Base-by-base conservation (phyloP, 2,888 invertebrate species). In the Pristionchus arcanus region DNA sequence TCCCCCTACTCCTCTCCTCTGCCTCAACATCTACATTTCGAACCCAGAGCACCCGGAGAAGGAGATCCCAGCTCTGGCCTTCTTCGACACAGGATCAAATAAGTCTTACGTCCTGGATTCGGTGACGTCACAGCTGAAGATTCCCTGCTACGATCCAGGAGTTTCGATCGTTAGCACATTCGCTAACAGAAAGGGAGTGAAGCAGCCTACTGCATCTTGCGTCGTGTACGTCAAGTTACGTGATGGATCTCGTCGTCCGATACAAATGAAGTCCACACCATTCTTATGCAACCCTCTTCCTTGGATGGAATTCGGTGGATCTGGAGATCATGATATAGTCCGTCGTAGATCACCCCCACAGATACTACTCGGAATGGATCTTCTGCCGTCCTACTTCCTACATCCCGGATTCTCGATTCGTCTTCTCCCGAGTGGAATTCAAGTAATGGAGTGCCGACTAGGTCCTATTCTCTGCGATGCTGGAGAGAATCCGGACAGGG, bases 361-460 rank as follows among this genome's bases (percentile, higher is more conserved):
- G 19, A 9, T 87, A 4, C 28, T 87, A 2, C n/a, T 87, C 5
- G 87, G 87, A 87, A 68, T 37, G 66, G 86, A 86, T 86, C 34
- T 42, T 7, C 2, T 87, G 9, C 42, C 31, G 5, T 21, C 31
- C 1, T 13, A 37, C 42, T 87, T 87, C 68, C n/a, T 87, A 15
- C 13, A 21, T 7, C 37, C 34, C 16, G 34, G 42, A 31, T 87
- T 87, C 71, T 68, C 71, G 15, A 87, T 87, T n/a, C 66, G 68
- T 42, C 66, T 19, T 16, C 66, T 42, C 2, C 4, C 31, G 19
- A 16, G 15, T 68, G 87, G 25, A 42, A 37, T 31, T n/a, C 49
- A 53, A 19, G 49, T 87, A 3, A 37, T 87, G 42, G 31, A 66
- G 7, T 21, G 68, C 4, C 49, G 49, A 2, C 42, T 87, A 3